Percentiles rank a stretch among this genome's conserved stretches.
These are phyloP conservation scores for Oryzias celebensis DNA, from an alignment of 2,113 vertebrate genomes.

Conservation along the genomic window DNA sequence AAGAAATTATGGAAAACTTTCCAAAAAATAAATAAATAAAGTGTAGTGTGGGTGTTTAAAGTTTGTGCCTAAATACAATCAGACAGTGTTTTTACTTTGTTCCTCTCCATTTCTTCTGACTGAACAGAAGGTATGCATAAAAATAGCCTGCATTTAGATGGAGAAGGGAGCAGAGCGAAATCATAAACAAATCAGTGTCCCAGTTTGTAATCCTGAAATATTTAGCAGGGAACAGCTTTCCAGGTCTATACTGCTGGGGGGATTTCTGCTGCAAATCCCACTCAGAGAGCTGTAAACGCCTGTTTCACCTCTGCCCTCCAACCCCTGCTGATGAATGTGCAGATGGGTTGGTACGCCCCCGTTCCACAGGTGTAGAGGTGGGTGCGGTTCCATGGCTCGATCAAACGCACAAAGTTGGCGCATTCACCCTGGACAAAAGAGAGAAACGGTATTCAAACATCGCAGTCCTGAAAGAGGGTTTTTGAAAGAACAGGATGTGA, in stretches of 20 bases:
- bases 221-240: conserved; percentile 52
- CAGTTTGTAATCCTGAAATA: conserved; percentile 67
- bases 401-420: conserved; percentile 80
- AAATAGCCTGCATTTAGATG: conserved; percentile 43
- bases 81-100: background rate
- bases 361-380: conserved; percentile 86
- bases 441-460: conserved; percentile 45
- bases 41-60: background rate
- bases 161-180: conserved; percentile 43
- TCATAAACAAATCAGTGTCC: conserved; percentile 68
- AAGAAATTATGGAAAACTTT: background rate
- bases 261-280: conserved; percentile 26
- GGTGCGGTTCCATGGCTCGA: conserved; percentile 84
- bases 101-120: conserved; percentile 13
- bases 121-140: conserved; percentile 29
- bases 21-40: background rate
- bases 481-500: conserved; percentile 44
- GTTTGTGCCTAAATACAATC: background rate
- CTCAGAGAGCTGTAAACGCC: conserved; percentile 27
- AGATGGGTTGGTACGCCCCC: conserved; percentile 84
- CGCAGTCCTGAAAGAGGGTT: conserved; percentile 29
- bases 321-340: conserved; percentile 82
- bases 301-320: conserved; percentile 82
- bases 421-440: conserved; percentile 69
- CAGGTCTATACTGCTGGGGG: conserved; percentile 25